phyloP scores from a whole-genome alignment of 2,113 vertebrate genomes.

The Oreochromis aureus region DNA sequence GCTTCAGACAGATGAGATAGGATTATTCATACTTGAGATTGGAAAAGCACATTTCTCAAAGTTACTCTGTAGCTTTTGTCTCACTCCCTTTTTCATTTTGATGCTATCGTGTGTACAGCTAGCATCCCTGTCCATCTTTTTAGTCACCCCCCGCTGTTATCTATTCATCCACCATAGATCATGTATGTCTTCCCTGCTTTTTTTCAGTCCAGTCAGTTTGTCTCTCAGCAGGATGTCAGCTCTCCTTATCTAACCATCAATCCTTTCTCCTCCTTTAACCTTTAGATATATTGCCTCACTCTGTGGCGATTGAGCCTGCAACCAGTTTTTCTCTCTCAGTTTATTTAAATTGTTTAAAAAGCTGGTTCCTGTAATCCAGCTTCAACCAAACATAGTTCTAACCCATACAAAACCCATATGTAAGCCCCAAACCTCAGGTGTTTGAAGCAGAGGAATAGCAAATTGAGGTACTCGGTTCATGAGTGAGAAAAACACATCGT shows the following conservation, averaged over 20 bases:
- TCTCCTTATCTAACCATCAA: conserved; percentile 13
- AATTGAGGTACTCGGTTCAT: not conserved
- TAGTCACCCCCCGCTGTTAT: not conserved
- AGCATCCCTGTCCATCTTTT: not conserved
- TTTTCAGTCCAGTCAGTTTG: not conserved
- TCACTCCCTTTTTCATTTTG: not conserved
- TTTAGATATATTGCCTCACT: not conserved
- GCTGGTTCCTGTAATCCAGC: not conserved
- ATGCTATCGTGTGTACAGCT: not conserved
- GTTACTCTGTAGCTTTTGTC: not conserved
- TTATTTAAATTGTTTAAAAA: conserved; percentile 13
- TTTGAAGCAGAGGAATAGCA: not conserved
- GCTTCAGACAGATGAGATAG: not conserved
- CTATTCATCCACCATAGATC: conserved; percentile 7
- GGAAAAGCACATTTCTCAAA: not conserved
- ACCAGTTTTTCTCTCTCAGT: not conserved
- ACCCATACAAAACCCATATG: not conserved
- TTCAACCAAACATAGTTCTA: not conserved
- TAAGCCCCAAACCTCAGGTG: not conserved
- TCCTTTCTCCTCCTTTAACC: not conserved
- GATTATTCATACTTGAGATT: conserved; percentile 9
- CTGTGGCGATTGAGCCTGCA: not conserved
- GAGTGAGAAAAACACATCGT: not conserved
- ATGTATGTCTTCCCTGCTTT: not conserved
- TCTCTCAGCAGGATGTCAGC: conserved; percentile 17